Percentiles rank a stretch among this genome's conserved stretches.
Conservation (phyloP, 2,797 vertebrate species). For the Corythornis leucogaster region DNA sequence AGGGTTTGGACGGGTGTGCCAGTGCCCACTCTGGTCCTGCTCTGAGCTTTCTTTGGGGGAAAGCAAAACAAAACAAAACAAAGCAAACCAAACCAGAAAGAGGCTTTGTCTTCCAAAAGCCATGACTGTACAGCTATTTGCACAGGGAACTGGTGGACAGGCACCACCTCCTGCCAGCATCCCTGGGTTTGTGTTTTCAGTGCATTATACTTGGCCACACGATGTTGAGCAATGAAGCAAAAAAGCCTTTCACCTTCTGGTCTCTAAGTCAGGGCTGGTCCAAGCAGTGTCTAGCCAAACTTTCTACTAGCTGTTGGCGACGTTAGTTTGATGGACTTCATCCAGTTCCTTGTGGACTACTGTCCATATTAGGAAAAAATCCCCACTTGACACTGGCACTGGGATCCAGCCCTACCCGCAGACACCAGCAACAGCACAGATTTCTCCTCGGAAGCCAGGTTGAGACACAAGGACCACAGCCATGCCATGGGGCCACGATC, state of each 20-base stretch:
- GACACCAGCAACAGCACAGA: background rate
- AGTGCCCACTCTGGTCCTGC: background rate
- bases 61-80: background rate
- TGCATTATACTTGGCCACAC: rapidly evolving
- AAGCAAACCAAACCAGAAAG: background rate
- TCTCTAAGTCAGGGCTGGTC: background rate
- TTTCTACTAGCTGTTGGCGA: background rate
- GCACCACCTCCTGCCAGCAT: background rate
- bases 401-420: background rate
- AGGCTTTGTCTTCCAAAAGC: background rate
- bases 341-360: constrained; percentile 43
- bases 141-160: background rate
- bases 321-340: background rate
- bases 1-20: background rate
- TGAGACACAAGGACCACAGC: background rate
- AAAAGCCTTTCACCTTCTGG: background rate
- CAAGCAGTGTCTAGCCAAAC: background rate
- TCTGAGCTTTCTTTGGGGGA: background rate
- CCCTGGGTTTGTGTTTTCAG: background rate
- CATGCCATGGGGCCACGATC: background rate
- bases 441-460: background rate
- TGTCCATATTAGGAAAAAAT: constrained; percentile 54
- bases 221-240: background rate
- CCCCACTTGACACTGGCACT: background rate
- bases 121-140: background rate